phyloP scores from a whole-genome alignment of 2,113 vertebrate species.

The Dromiciops gliroides region DNA sequence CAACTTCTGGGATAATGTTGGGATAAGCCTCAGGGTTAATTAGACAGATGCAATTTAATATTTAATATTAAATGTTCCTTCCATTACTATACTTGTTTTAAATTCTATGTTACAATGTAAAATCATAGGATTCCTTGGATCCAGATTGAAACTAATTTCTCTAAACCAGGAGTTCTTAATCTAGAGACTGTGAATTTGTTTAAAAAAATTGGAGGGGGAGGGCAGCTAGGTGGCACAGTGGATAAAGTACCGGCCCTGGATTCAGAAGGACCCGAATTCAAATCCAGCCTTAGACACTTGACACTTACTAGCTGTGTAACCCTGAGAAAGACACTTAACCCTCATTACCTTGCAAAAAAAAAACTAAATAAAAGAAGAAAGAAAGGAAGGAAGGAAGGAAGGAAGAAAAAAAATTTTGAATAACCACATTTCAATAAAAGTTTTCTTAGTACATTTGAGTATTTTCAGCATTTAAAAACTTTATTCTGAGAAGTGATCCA shows the following conservation, averaged over 20 bases:
- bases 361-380: no score
- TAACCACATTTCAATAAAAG: not conserved
- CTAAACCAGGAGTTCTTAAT: not conserved
- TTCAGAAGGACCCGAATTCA: no score
- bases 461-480: not conserved
- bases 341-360: no score
- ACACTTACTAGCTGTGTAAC: no score
- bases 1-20: not conserved
- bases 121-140: not conserved
- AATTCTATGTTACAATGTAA: not conserved
- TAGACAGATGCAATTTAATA: not conserved
- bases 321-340: no score
- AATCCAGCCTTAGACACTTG: no score
- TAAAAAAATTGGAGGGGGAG: no score
- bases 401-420: no score
- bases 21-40: not conserved
- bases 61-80: not conserved
- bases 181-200: no score
- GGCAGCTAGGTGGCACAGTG: no score
- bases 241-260: no score
- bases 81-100: not conserved
- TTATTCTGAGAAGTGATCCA: not conserved
- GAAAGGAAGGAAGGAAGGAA: no score
- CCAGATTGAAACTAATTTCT: not conserved
- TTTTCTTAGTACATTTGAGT: not conserved